A percentile compares a stretch with the other conserved stretches of the same genome.
Conservation (phyloP, 2,888 invertebrate species). For the Drosophila percnosoma region DNA sequence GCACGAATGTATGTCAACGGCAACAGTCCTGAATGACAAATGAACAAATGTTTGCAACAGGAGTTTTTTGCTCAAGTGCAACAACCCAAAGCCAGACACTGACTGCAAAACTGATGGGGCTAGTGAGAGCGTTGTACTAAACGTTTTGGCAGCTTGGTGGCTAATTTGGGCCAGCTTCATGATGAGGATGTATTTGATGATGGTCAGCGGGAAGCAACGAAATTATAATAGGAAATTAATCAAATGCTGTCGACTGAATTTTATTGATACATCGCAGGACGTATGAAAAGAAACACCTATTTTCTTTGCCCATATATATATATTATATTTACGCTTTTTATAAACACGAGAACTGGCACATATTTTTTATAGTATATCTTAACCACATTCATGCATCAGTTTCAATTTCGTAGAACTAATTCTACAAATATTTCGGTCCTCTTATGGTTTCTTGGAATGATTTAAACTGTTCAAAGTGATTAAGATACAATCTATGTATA, state of each 20-base stretch:
- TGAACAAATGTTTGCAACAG: slow-evolving; percentile 77
- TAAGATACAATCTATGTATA: slow-evolving; percentile 14
- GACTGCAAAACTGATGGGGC: slow-evolving; percentile 4
- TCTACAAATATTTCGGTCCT: not conserved
- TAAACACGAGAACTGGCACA: not conserved
- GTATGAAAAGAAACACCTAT: not conserved
- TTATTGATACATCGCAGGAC: not conserved
- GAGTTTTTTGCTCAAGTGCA: slow-evolving; percentile 23
- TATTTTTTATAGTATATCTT: not conserved
- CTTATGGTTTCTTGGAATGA: slow-evolving; percentile 1
- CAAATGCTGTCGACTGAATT: slow-evolving; percentile 6
- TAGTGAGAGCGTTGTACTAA: slow-evolving; percentile 68
- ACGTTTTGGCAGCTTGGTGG: slow-evolving; percentile 78
- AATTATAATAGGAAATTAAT: slow-evolving; percentile 35
- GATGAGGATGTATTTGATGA: slow-evolving; percentile 33
- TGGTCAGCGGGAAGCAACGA: slow-evolving; percentile 21
- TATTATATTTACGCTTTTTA: not conserved
- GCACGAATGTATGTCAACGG: slow-evolving; percentile 84
- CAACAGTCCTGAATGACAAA: slow-evolving; percentile 83
- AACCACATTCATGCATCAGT: not conserved
- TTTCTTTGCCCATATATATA: not conserved
- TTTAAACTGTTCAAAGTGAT: slow-evolving; percentile 9
- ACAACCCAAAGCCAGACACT: slow-evolving; percentile 5
- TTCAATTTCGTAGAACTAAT: slow-evolving; percentile 14
- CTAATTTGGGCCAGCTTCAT: slow-evolving; percentile 69